Base-by-base conservation (phyloP, 2,113 vertebrate genomes). In the Cepphus grylle region DNA sequence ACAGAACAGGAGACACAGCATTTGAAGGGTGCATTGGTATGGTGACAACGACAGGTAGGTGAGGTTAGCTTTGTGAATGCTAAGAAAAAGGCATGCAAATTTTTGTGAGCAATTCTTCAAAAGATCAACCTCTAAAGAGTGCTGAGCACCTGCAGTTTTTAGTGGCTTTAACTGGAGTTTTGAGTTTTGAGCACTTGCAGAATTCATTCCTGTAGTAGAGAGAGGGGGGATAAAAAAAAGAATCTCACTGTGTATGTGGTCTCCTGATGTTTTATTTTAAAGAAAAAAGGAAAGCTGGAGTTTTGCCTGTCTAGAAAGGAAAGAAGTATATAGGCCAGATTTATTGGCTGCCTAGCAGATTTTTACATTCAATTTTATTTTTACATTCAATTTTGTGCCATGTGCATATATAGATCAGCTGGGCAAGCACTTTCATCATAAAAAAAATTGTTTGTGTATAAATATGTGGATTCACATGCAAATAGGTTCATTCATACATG, bases 401-500 rank as follows among this genome's bases (percentile, higher is more conserved):
- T 67, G 29, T 38, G 29, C 50, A 74, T 91, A 50, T 42, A 89
- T 12, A 89, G 69, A 93, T 89, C 91, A 95, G 69, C 80, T 71
- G 65, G 67, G 47, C 52, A 94, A 95, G 67, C 77, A 95, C 29
- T 91, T 95, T 67, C 42, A 89, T 52, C 8, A 30, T 43, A 50
- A 85, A 92, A 77, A 56, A 0, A 0, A 45, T 52, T 95, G 27
- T 74, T 89, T 91, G 61, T 91, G n/a, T 71, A 87, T 86, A 89
- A 94, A 86, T 94, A 87, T 84, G 45, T 84, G 84, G 73, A 93
- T 96, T 97, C 94, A 74, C 73, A 95, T 91, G 89, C 87, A 95
- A 95, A 94, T 96, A 88, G 14, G 20, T 6, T 86, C 45, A 81
- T 92, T 93, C 96, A 96, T 96, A 97, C 85, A 88, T 95, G 95